Evolutionary conservation across 2,888 invertebrate genomes (phyloP).

Genomic region (Carabus problematicus): DNA sequence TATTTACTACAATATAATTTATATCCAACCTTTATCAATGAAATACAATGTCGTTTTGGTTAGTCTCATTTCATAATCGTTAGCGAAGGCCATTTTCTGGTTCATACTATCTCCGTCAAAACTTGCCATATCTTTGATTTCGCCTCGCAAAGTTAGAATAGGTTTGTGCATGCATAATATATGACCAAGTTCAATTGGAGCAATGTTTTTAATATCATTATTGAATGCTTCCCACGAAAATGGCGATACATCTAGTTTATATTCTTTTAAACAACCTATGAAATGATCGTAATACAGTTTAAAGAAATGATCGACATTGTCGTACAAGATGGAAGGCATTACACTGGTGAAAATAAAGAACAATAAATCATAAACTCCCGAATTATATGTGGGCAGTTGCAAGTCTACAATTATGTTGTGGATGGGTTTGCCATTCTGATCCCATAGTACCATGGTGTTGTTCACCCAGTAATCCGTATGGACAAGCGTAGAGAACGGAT

Average conservation of each 20-base stretch:
- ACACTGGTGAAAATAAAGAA: conserved; percentile 66
- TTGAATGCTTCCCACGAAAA: conserved; percentile 59
- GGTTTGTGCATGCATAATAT: conserved; percentile 62
- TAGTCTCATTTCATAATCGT: conserved; percentile 55
- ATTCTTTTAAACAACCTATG: conserved; percentile 56
- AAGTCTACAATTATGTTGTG: conserved; percentile 67
- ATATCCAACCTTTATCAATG: conserved; percentile 55
- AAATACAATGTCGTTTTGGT: conserved; percentile 54
- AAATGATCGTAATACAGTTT: conserved; percentile 63
- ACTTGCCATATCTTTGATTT: conserved; percentile 60
- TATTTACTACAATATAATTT: conserved; percentile 31
- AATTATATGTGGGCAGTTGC: conserved; percentile 64
- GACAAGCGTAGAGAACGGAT: conserved; percentile 63
- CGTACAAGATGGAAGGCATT: conserved; percentile 56
- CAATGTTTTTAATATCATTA: conserved; percentile 58
- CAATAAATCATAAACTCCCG: conserved; percentile 63
- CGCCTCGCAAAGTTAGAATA: conserved; percentile 60
- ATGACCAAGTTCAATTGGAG: conserved; percentile 60
- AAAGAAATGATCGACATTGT: conserved; percentile 62
- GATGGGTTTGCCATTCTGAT: conserved; percentile 56
- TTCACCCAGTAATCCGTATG: conserved; percentile 70
- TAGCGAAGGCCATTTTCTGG: conserved; percentile 54
- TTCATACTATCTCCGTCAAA: conserved; percentile 57
- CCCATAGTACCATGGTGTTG: conserved; percentile 64
- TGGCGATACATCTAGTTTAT: conserved; percentile 53